A percentile compares a stretch with the other conserved stretches of the same genome.
These are phyloP conservation scores for Rhea americana DNA, from an alignment of 2,113 vertebrate genomes.

Conservation along the genomic window DNA sequence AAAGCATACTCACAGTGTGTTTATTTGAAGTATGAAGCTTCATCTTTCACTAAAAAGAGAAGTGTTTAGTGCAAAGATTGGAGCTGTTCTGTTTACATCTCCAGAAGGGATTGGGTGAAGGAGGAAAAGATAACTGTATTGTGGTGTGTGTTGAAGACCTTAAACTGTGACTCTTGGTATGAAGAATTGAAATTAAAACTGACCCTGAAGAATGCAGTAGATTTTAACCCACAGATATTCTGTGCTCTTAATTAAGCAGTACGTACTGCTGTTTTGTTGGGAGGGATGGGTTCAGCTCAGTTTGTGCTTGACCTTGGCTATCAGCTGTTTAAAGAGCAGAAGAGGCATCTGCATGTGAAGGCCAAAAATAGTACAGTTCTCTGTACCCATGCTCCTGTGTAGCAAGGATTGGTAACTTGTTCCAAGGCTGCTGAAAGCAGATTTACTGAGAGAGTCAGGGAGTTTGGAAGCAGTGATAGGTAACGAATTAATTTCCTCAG, in stretches of 20 bases:
- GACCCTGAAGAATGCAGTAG: constrained; percentile 54
- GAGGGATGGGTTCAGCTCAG: not conserved
- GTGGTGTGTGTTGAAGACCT: constrained; percentile 53
- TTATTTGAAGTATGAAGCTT: not conserved
- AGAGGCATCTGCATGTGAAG: not conserved
- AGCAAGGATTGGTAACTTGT: not conserved
- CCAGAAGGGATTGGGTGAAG: not conserved
- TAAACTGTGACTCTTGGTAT: constrained; percentile 67
- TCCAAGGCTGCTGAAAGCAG: not conserved
- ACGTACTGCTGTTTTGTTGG: not conserved
- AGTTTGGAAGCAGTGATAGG: constrained; percentile 19
- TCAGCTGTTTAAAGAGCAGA: not conserved
- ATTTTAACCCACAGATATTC: not conserved
- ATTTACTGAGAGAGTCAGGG: not conserved
- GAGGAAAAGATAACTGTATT: not conserved
- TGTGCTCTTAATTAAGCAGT: constrained; percentile 35
- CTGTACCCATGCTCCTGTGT: not conserved
- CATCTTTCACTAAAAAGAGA: not conserved
- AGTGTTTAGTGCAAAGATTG: not conserved
- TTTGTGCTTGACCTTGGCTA: not conserved
- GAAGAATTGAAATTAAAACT: constrained; percentile 54
- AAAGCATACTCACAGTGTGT: not conserved
- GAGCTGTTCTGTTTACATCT: not conserved
- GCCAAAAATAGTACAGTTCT: not conserved
- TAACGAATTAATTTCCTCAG: not conserved